These are phyloP conservation scores for Atrichornis clamosus DNA, from an alignment of 2,113 vertebrate species.

Conservation along the genomic window DNA sequence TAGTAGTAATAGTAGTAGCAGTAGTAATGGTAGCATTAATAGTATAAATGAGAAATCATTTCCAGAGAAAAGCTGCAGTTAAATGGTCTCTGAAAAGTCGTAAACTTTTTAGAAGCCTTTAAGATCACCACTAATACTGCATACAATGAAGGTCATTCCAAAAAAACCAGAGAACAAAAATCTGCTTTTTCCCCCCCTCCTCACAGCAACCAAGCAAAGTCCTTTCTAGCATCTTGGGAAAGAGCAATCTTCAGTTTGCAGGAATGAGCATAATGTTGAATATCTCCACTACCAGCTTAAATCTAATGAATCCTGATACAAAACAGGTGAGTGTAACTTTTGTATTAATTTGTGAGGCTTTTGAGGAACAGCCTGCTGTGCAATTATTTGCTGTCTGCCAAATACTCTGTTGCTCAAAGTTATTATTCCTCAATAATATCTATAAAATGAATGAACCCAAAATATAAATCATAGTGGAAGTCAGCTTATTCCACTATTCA, in stretches of 20 bases:
- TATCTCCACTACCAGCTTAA: constrained; percentile 96
- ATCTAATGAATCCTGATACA: constrained; percentile 92
- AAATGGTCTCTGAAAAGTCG: neutral
- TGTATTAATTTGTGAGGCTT: neutral
- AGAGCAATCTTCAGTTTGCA: constrained; percentile 97
- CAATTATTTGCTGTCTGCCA: neutral
- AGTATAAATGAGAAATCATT: neutral
- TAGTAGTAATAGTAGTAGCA: too few relatives aligned
- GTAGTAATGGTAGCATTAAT: too few relatives aligned
- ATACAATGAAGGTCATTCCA: neutral
- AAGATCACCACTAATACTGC: neutral
- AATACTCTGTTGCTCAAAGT: neutral
- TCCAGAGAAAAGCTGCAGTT: neutral
- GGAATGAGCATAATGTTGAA: constrained; percentile 96
- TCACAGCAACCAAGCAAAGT: constrained; percentile 90
- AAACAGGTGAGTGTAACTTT: constrained; percentile 85
- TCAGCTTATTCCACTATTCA: neutral
- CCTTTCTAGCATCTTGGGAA: constrained; percentile 92
- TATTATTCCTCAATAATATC: neutral
- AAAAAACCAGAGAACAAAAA: neutral
- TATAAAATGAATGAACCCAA: neutral
- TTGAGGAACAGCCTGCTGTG: neutral
- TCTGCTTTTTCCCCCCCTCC: neutral
- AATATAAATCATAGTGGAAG: neutral
- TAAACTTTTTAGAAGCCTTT: neutral